These are phyloP conservation scores for Parus major DNA, from an alignment of 2,113 vertebrate species.

Conservation along the genomic window DNA sequence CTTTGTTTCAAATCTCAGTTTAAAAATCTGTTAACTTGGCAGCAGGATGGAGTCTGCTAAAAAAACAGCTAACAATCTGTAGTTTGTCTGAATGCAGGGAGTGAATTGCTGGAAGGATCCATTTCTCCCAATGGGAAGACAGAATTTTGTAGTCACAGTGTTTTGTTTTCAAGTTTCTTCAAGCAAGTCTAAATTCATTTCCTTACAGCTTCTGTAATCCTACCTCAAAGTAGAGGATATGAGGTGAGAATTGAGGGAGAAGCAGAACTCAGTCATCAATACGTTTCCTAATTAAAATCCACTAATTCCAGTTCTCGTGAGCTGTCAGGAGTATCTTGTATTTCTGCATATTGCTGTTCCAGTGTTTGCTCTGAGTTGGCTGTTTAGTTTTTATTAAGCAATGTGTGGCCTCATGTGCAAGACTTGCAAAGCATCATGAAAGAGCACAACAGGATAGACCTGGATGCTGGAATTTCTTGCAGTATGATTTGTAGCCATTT, in stretches of 20 bases:
- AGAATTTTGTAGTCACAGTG: neutral
- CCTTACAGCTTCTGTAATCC: neutral
- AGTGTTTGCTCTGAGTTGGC: neutral
- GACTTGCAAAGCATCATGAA: neutral
- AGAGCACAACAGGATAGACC: neutral
- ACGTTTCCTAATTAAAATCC: neutral
- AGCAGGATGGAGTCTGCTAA: neutral
- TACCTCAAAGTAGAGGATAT: neutral
- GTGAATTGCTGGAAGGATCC: neutral
- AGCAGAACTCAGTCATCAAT: neutral
- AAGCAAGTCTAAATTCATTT: neutral
- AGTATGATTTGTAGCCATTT: neutral
- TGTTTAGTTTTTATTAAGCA: neutral
- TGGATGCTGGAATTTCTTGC: neutral
- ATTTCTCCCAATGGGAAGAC: neutral
- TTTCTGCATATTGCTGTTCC: neutral
- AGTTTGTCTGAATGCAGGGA: neutral
- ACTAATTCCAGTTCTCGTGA: neutral
- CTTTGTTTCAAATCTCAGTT: conserved; percentile 7
- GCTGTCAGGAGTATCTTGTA: neutral
- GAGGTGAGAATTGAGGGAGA: neutral
- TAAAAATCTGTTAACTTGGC: conserved; percentile 11
- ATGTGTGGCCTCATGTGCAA: neutral
- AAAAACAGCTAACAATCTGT: neutral
- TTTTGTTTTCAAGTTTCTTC: neutral